Evolutionary conservation across 1,140 invertebrate genomes (phyloP).

Genomic region (Plutomurus gul): DNA sequence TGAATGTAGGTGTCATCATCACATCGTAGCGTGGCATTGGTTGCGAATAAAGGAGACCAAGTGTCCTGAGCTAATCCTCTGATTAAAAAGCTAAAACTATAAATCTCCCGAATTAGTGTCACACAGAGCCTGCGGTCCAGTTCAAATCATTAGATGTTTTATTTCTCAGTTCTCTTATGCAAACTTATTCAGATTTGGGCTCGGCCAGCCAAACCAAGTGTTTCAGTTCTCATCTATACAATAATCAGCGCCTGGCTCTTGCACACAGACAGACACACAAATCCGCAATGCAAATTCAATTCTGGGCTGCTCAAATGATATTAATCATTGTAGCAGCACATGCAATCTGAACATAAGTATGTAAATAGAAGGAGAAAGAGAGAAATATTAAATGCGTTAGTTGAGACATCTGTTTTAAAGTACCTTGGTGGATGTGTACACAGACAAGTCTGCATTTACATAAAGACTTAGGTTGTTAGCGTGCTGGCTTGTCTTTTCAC

Average conservation of each 20-base stretch:
- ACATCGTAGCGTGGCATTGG: background rate
- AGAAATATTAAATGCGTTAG: background rate
- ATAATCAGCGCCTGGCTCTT: too few relatives aligned
- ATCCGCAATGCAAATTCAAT: constrained; percentile 40
- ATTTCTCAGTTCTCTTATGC: constrained; percentile 33
- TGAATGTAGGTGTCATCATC: background rate
- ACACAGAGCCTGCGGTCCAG: background rate
- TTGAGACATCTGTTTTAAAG: constrained; percentile 20
- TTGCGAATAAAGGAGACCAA: background rate
- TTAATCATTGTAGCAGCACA: background rate
- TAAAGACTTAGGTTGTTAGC: constrained; percentile 12
- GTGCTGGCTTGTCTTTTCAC: constrained; percentile 14
- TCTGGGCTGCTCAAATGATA: background rate
- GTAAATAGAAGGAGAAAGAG: background rate
- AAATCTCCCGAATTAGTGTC: constrained; percentile 51
- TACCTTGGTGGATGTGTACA: background rate
- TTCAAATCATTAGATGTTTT: constrained; percentile 2
- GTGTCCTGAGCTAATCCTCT: constrained; percentile 9
- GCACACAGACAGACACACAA: background rate
- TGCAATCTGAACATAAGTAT: background rate
- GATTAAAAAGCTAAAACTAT: constrained; percentile 53
- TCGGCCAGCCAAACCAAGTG: background rate
- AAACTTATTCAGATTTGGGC: constrained; percentile 43
- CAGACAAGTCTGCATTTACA: background rate
- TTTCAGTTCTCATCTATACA: background rate